Conservation (phyloP, 1,140 invertebrate species). For the Drosophila mayri region DNA sequence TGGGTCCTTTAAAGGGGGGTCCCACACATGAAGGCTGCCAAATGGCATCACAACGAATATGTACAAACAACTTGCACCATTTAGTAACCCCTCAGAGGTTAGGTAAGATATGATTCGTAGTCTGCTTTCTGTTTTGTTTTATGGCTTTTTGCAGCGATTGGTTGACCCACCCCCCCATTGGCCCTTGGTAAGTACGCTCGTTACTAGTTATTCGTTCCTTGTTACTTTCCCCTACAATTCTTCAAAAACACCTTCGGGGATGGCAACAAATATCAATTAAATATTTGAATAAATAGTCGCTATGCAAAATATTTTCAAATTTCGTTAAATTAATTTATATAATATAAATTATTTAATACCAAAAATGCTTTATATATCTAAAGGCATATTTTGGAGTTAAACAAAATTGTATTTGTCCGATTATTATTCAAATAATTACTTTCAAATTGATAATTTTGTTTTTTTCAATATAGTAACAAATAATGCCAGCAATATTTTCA, state of each 20-base stretch:
- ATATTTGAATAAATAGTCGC: no score
- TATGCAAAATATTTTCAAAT: no score
- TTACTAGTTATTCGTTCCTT: constrained; percentile 61
- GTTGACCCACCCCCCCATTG: constrained; percentile 16
- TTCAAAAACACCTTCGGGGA: constrained; percentile 1
- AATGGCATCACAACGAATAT: constrained; percentile 17
- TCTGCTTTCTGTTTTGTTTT: constrained; percentile 57
- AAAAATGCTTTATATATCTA: not conserved
- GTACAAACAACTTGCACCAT: constrained; percentile 12
- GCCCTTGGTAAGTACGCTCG: constrained; percentile 64
- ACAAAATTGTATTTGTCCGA: not conserved
- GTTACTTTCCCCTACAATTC: constrained; percentile 24
- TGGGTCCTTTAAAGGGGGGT: constrained; percentile 54
- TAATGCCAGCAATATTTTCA: not conserved
- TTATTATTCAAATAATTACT: not conserved
- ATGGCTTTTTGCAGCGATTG: constrained; percentile 69
- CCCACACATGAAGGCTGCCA: constrained; percentile 66
- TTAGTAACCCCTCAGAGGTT: constrained; percentile 55
- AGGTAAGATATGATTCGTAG: constrained; percentile 75
- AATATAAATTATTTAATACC: not conserved
- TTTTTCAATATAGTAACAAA: not conserved
- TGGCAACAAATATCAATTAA: constrained; percentile 7
- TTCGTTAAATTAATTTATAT: no score
- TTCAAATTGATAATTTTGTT: not conserved
- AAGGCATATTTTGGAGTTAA: not conserved